Evolutionary conservation across 2,113 vertebrate species (phyloP), one percentile per base, ranked within the genome.

Genomic region (Picathartes gymnocephalus): DNA sequence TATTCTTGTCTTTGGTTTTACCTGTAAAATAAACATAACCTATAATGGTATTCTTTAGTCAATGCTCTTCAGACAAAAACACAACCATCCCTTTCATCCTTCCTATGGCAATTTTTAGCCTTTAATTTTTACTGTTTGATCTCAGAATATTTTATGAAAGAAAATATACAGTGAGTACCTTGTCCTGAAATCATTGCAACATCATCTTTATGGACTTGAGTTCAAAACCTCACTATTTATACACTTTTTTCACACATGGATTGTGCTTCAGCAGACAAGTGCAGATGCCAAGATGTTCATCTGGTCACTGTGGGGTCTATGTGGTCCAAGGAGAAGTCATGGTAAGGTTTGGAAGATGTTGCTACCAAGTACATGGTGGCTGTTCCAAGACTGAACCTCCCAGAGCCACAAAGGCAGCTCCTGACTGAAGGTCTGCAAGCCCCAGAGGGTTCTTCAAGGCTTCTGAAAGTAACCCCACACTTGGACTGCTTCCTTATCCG

Each of bases 211-310:
- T 51, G 27, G 44, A 22, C 19, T 74, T 68, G 20, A 79, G 30
- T 78, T 90, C 78, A 70, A 86, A 77, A 18, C 16, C 16, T 50
- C 21, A 13, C 28, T 54, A 35, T 81, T 89, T 47, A 54, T 51
- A 42, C 18, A 11, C 6, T 6, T 24, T 54, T 87, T 54, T 68
- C 16, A 69, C 57, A 60, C 0, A 0, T 56, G 15, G 20, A 28
- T 90, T 33, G 56, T 17, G 40, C 24, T 66, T 51, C 35, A 68
- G 22, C 40, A 81, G 27, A 27, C 6, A 56, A 68, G 12, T 21
- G 9, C 4, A 4, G 44, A 44, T 56, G 64, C 16, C 50, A 56
- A n/a, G 24, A 44, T 47, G 33, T 51, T 81, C 6, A 23, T 54
- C 35, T 84, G 24, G 4, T 81, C 48, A 25, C 21, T 64, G 9